Base-by-base conservation (phyloP, 2,888 invertebrate genomes). In the Papilio demoleus region DNA sequence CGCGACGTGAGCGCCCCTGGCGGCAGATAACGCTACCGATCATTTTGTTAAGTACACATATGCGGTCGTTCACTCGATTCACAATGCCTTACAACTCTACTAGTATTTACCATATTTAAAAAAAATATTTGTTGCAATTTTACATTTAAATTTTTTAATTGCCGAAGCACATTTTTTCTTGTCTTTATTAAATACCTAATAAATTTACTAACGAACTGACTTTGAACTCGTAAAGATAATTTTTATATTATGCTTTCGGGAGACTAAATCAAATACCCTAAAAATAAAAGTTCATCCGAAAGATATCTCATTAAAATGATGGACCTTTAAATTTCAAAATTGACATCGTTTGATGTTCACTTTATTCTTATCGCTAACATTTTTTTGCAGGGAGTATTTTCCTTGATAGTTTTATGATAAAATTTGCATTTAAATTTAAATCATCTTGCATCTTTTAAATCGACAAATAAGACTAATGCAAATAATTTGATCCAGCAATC, bases 1-100 rank as follows among this genome's bases (percentile, higher is more conserved):
- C 70, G 73, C 74, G 73, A 76, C 90, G 90, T 90, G 91, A 91
- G 81, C 74, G 89, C 91, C 89, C 65, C 73, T 70, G 87, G 91
- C 88, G 69, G 70, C 62, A 64, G 81, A 83, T 86, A 82, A 88
- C 88, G 91, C 90, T 90, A 90, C 90, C 82, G 90, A 88, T 85
- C 83, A 86, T 87, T 86, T 88, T 83, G 77, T 81, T 86, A 87
- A 87, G 83, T 86, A 81, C 50, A 69, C 45, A 53, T 56, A 63
- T 58, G 61, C 22, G 60, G 65, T 42, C 17, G 53, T 62, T 67
- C 56, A 40, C 27, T n/a, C 31, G 31, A 19, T 17, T 36, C 8
- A 19, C 36, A 11, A 14, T 38, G 34, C 14, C 34, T 59, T 59
- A 36, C 59, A 36, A 59, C 12, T 59, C 36, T 38, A 38, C 36